Evolutionary conservation across 2,113 vertebrate genomes (phyloP).

Genomic region (Menura novaehollandiae): DNA sequence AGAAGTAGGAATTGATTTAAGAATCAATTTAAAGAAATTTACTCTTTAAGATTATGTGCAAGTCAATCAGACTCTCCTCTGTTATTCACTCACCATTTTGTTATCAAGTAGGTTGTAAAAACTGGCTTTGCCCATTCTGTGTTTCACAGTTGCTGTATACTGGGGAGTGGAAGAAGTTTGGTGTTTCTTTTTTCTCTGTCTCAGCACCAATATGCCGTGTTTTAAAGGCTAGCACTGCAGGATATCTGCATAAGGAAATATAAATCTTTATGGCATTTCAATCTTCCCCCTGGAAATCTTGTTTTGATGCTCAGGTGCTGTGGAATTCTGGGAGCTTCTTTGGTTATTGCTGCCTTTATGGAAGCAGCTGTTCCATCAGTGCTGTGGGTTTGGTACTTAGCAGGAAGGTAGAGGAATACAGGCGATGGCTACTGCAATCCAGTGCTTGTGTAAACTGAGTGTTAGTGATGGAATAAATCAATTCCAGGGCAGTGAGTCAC

Average conservation of each 20-base stretch:
- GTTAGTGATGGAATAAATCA: constrained; percentile 28
- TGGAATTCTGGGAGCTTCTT: constrained; percentile 39
- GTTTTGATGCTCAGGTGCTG: constrained; percentile 28
- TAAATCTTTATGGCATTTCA: constrained; percentile 72
- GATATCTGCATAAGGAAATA: constrained; percentile 49
- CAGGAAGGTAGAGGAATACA: not conserved
- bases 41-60: not conserved
- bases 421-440: not conserved
- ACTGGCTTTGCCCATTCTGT: not conserved
- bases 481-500: not conserved
- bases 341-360: constrained; percentile 50
- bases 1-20: not conserved
- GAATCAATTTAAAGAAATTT: not conserved
- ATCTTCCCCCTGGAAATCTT: constrained; percentile 65
- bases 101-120: not conserved
- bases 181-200: not conserved
- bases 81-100: not conserved
- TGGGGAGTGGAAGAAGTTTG: not conserved
- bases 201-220: not conserved
- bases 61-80: not conserved
- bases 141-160: constrained; percentile 1
- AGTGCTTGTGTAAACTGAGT: constrained; percentile 14
- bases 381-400: constrained; percentile 35
- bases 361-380: constrained; percentile 71
- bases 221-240: constrained; percentile 15